Base-by-base conservation (phyloP, 2,888 invertebrate genomes). In the Scrobipalpa costella region DNA sequence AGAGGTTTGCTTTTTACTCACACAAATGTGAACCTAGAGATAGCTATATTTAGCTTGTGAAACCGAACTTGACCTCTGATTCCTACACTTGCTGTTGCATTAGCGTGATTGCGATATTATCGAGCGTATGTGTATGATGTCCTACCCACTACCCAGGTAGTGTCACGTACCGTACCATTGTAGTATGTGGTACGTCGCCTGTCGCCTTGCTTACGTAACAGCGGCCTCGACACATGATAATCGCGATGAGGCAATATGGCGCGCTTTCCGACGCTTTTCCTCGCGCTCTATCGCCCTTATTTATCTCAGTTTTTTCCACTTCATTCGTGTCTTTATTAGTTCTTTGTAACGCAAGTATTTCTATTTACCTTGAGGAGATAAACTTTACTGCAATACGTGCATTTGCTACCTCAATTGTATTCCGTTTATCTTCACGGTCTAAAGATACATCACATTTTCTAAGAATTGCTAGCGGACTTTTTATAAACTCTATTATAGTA, bases 241-340 rank as follows among this genome's bases (percentile, higher is more conserved):
- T 67, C 66, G 57, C 57, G 59, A 8, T 66, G 63, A 60, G 60
- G 63, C 64, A 66, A 66, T n/a, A n/a, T 63, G 62, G 40, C 58
- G 38, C 50, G 66, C 64, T 63, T 68, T 67, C 61, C 64, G 60
- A 60, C 64, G 65, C 62, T 64, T 64, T 64, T 64, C 64, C 64
- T 61, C 34, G 33, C 13, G 38, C 57, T 58, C 60, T 63, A 19
- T 64, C 62, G 57, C 47, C 59, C 61, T 57, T 63, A 57, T 55
- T 58, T 61, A 58, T 63, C 57, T 62, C 11, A 47, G 17, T 60
- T 15, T 60, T 60, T 27, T 27, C 13, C 15, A 2, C 47, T 7
- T 60, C n/a, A 58, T 27, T 55, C 15, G 40, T 40, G 17, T 11
- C 2, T 58, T 36, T 21, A 55, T 27, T 55, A 55, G 15, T 8